Evolutionary conservation across 2,797 vertebrate species (phyloP).

Genomic region (Propithecus perrieri): DNA sequence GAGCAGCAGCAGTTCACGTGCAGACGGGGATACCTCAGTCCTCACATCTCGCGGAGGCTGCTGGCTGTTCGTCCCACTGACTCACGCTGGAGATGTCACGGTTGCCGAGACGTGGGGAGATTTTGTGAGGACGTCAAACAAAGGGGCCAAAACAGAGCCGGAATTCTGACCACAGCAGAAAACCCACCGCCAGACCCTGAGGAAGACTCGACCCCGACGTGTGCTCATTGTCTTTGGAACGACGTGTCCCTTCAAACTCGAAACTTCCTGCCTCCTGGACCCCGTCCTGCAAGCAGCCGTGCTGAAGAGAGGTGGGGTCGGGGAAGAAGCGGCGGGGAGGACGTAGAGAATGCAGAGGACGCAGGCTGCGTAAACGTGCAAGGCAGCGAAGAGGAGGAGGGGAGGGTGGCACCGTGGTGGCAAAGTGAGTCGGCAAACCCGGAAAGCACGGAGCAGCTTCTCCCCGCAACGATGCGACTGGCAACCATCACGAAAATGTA

Average conservation of each 20-base stretch:
- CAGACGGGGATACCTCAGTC: fast-evolving
- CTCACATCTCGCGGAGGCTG: not conserved
- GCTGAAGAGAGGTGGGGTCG: not conserved
- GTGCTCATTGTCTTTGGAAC: not conserved
- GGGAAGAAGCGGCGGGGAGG: not conserved
- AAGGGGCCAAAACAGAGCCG: not conserved
- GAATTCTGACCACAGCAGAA: not conserved
- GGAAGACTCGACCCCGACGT: not conserved
- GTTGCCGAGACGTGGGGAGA: too few relatives aligned
- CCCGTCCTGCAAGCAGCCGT: not conserved
- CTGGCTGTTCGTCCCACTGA: fast-evolving
- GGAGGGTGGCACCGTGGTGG: not conserved
- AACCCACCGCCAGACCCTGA: not conserved
- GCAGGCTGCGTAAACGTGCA: too few relatives aligned
- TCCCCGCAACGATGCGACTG: not conserved
- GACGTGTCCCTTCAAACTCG: not conserved
- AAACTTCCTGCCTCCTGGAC: not conserved
- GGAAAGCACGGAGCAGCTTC: not conserved
- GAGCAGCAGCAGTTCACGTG: fast-evolving
- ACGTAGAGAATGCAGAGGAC: not conserved
- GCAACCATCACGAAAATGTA: not conserved
- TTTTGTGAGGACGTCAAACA: not conserved
- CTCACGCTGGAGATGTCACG: not conserved
- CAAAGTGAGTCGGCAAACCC: not conserved
- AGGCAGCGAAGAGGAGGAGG: not conserved